These are phyloP conservation scores for Labeo catla DNA, from an alignment of 2,113 vertebrate species.

Conservation along the genomic window DNA sequence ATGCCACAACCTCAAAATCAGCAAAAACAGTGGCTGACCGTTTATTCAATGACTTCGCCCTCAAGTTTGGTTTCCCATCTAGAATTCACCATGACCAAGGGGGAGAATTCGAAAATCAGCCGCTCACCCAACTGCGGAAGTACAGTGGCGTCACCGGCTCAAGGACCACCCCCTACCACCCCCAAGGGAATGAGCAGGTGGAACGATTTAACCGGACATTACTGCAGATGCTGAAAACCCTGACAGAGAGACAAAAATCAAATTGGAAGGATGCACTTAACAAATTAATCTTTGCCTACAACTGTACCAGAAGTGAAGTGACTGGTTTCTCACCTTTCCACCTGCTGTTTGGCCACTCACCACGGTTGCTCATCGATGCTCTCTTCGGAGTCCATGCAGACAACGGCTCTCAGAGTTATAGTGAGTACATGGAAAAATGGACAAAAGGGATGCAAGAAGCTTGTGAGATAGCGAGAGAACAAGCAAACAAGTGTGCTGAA, in stretches of 20 bases:
- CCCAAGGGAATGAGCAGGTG: neutral
- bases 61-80: neutral
- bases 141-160: neutral
- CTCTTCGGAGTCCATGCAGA: neutral
- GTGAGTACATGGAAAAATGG: slow-evolving; percentile 17
- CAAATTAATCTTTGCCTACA: slow-evolving; percentile 20
- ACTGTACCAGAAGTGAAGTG: neutral
- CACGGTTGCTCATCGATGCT: neutral
- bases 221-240: slow-evolving; percentile 28
- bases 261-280: slow-evolving; percentile 38
- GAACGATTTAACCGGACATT: neutral
- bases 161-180: neutral
- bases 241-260: slow-evolving; percentile 25
- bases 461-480: slow-evolving; percentile 7
- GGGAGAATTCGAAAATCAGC: no score
- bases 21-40: neutral
- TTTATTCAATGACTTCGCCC: neutral
- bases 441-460: slow-evolving; percentile 14
- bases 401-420: neutral
- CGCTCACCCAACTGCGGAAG: neutral
- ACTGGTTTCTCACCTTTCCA: neutral
- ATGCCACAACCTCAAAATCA: neutral
- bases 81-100: neutral
- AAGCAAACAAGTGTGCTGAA: neutral
- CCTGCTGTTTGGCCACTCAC: neutral